These are phyloP conservation scores for Acanthosepion esculentum DNA, from an alignment of 2,888 invertebrate genomes.

Conservation along the genomic window DNA sequence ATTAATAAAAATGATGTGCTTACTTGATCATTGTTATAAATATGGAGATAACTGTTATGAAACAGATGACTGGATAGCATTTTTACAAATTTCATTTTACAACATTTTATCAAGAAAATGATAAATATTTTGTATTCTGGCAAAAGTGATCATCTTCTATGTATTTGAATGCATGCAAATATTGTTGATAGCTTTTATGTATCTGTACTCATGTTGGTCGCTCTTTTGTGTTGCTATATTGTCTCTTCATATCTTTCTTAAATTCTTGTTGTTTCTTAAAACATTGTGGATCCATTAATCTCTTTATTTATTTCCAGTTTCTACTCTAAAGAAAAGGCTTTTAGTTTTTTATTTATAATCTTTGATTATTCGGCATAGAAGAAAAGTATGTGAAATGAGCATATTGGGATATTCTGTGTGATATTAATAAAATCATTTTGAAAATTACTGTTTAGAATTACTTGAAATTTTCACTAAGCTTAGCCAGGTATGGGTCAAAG, in stretches of 20 bases:
- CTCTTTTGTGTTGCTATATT: not conserved
- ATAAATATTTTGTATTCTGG: not conserved
- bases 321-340: not conserved
- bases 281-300: not conserved
- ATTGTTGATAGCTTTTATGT: not conserved
- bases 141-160: conserved; percentile 14
- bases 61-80: not conserved
- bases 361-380: not conserved
- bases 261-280: not conserved
- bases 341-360: not conserved
- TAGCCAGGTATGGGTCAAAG: not conserved
- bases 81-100: not conserved
- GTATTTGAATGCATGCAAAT: not conserved
- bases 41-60: not conserved
- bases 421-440: not conserved
- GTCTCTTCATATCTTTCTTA: not conserved
- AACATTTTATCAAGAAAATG: not conserved
- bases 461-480: not conserved
- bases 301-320: not conserved
- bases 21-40: not conserved
- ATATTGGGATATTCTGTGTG: not conserved
- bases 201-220: not conserved
- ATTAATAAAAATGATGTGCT: not conserved
- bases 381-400: not conserved
- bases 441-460: not conserved